These are phyloP conservation scores for Synanthedon formicaeformis DNA, from an alignment of 2,888 invertebrate genomes.

Conservation along the genomic window DNA sequence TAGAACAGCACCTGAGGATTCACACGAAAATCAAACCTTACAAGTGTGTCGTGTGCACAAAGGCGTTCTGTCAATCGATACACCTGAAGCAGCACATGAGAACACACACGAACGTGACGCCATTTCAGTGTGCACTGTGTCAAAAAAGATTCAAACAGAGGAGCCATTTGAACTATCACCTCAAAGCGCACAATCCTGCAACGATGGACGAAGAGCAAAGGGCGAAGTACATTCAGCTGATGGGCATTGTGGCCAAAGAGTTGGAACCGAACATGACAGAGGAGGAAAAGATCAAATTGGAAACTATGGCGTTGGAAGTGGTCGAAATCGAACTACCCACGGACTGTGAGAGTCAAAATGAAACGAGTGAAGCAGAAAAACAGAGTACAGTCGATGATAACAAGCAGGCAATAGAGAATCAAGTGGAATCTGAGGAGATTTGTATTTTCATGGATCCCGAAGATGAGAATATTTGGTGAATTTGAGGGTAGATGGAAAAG, in stretches of 20 bases:
- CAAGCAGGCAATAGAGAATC: too few species aligned
- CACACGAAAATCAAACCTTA: constrained; percentile 54
- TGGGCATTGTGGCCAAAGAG: constrained; percentile 19
- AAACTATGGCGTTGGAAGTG: not conserved
- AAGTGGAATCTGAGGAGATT: too few species aligned
- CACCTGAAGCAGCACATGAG: constrained; percentile 57
- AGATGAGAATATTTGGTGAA: too few species aligned
- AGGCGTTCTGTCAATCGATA: constrained; percentile 53
- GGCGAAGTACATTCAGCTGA: constrained; percentile 26
- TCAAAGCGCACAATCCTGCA: constrained; percentile 42
- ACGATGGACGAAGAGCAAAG: constrained; percentile 36
- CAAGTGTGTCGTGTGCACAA: constrained; percentile 52
- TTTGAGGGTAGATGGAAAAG: too few species aligned
- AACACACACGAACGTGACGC: constrained; percentile 53
- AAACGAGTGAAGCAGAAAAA: too few species aligned
- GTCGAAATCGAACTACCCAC: not conserved
- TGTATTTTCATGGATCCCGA: too few species aligned
- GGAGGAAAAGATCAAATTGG: not conserved
- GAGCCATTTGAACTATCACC: constrained; percentile 54
- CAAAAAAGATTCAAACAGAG: constrained; percentile 51
- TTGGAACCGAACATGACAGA: not conserved
- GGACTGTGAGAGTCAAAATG: not conserved
- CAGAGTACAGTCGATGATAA: too few species aligned
- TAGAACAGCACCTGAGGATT: constrained; percentile 54
- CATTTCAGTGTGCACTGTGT: constrained; percentile 53